Conservation (phyloP, 2,888 invertebrate genomes). For the Onthophagus sagittarius region DNA sequence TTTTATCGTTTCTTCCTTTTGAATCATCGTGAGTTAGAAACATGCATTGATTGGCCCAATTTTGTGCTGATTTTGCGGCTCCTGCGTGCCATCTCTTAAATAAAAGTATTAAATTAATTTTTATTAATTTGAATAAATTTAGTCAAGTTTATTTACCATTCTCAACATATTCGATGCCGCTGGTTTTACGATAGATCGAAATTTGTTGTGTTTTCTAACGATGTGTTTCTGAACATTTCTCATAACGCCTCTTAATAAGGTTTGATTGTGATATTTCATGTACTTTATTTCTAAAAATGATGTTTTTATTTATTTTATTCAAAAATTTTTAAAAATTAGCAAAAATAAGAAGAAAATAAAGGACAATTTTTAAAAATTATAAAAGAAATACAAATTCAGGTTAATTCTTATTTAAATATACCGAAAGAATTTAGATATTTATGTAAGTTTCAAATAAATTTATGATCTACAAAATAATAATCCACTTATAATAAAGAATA, state of each 20-base stretch:
- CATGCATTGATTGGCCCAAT: slow-evolving; percentile 68
- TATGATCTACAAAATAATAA: too few relatives aligned
- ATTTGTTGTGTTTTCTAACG: slow-evolving; percentile 72
- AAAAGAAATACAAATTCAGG: too few relatives aligned
- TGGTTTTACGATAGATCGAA: slow-evolving; percentile 69
- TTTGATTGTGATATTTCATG: neutral
- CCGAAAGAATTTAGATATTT: too few relatives aligned
- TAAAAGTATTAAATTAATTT: slow-evolving; percentile 18
- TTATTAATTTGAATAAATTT: neutral
- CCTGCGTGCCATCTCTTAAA: slow-evolving; percentile 69
- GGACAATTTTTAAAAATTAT: too few relatives aligned
- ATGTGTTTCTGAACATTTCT: neutral
- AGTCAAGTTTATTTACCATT: slow-evolving; percentile 56
- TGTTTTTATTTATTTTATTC: neutral
- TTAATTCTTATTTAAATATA: too few relatives aligned
- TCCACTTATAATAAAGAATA: too few relatives aligned
- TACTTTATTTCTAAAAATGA: neutral
- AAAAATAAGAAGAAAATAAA: too few relatives aligned
- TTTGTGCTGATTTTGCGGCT: slow-evolving; percentile 69
- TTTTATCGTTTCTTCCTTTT: slow-evolving; percentile 61
- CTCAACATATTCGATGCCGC: slow-evolving; percentile 75
- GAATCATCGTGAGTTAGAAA: slow-evolving; percentile 67
- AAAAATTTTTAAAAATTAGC: neutral
- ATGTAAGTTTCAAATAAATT: too few relatives aligned
- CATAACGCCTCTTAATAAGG: neutral